Base-by-base conservation (phyloP, 2,888 invertebrate genomes). In the Melinopterus prodromus region DNA sequence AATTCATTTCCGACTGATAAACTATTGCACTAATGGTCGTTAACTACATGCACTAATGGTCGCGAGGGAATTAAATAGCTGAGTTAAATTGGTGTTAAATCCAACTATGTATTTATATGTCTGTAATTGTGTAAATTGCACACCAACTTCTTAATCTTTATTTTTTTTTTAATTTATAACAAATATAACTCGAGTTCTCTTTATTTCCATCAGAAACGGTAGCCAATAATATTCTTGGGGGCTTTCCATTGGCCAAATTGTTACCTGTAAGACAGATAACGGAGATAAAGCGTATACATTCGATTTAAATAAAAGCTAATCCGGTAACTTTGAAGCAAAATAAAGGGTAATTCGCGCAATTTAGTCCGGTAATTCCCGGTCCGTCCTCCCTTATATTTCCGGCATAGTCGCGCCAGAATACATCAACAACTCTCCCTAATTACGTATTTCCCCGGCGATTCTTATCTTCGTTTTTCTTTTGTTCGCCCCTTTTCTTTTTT, bases 381-480 rank as follows among this genome's bases (percentile, higher is more conserved):
- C 9, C 53, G 53, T 53, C 53, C 53, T 53, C 9, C 53, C 12
- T 53, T 53, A 53, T 53, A 53, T 53, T 9, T 53, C 53, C 53
- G 53, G 53, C 53, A 53, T 53, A 6, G 53, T 53, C 53, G 53
- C 53, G 53, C 53, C 53, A 53, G 53, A 53, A 53, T 53, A 53
- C 53, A 53, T 53, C 53, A 53, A 53, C 53, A 53, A 12, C 53
- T 53, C 53, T 53, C 53, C 53, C 53, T 53, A 53, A 53, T 53
- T 53, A 53, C 53, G 53, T 53, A 53, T 53, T 53, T 53, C 53
- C 53, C 53, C 53, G 53, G 53, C 53, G 53, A 53, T 53, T 12
- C 53, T 53, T 53, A 53, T 53, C 53, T 53, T 53, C 53, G 53
- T 53, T 53, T 53, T 53, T 53, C 53, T 53, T 53, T 53, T 81